These are phyloP conservation scores for Panagrolaimus sp. DNA, from an alignment of 1,140 invertebrate species.

Conservation along the genomic window DNA sequence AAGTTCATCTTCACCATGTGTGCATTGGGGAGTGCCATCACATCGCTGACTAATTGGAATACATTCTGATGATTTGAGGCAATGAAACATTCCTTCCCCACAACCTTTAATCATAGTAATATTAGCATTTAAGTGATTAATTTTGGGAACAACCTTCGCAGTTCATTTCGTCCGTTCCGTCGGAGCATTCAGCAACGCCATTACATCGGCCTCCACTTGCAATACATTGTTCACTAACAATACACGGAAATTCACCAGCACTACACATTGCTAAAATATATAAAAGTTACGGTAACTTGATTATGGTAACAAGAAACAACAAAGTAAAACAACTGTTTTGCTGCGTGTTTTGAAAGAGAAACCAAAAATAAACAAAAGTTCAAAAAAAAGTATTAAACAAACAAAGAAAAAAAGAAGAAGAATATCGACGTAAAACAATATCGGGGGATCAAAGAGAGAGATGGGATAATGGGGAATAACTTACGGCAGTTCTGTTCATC, in stretches of 20 bases:
- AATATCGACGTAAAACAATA: no score
- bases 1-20: slow-evolving; percentile 55
- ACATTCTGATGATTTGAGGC: slow-evolving; percentile 54
- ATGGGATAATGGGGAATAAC: slow-evolving; percentile 19
- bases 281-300: background rate
- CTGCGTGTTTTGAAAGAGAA: background rate
- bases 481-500: slow-evolving; percentile 59
- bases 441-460: no score
- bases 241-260: slow-evolving; percentile 53
- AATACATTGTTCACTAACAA: slow-evolving; percentile 56
- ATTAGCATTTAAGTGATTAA: background rate
- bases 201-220: slow-evolving; percentile 51
- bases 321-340: background rate
- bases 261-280: slow-evolving; percentile 51
- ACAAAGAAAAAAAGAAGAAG: no score
- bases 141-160: slow-evolving; percentile 43
- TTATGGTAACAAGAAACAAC: background rate
- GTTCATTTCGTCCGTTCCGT: slow-evolving; percentile 55
- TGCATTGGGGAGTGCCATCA: slow-evolving; percentile 50
- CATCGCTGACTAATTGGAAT: slow-evolving; percentile 46
- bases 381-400: background rate
- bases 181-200: slow-evolving; percentile 51
- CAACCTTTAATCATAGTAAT: slow-evolving; percentile 40
- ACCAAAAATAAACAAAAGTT: background rate
- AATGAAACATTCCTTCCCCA: slow-evolving; percentile 50